Evolutionary conservation across 2,797 vertebrate genomes (phyloP).

Genomic region (Malacoraja senta): DNA sequence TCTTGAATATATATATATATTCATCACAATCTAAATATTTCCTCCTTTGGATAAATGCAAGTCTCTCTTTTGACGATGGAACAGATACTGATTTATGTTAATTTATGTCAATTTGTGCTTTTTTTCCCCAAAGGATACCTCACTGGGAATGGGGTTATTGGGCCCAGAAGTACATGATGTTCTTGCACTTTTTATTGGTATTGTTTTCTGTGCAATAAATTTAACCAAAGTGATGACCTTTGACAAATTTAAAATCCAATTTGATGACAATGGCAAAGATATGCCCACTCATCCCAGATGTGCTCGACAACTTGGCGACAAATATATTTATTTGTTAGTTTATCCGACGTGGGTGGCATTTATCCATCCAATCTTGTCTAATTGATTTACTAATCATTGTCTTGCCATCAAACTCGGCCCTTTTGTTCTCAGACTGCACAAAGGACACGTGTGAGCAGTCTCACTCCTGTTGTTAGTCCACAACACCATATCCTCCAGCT

Average conservation of each 20-base stretch:
- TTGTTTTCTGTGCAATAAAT: not conserved
- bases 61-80: not conserved
- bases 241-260: not conserved
- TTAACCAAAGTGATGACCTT: not conserved
- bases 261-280: not conserved
- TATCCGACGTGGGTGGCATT: not conserved
- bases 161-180: not conserved
- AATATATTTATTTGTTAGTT: not conserved
- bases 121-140: not conserved
- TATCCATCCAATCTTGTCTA: too few relatives aligned
- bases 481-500: too few relatives aligned
- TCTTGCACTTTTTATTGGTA: not conserved
- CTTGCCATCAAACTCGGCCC: not conserved
- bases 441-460: too few relatives aligned
- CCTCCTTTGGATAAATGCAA: not conserved
- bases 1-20: not conserved
- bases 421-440: not conserved
- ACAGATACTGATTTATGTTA: not conserved
- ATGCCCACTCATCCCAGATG: not conserved
- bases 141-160: not conserved
- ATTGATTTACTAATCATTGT: not conserved
- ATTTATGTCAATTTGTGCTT: not conserved
- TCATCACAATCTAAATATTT: not conserved
- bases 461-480: not conserved
- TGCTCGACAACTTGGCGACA: not conserved